A percentile compares a stretch with the other conserved stretches of the same genome.
phyloP scores from a whole-genome alignment of 2,888 invertebrate species.

The Andrena praecox region DNA sequence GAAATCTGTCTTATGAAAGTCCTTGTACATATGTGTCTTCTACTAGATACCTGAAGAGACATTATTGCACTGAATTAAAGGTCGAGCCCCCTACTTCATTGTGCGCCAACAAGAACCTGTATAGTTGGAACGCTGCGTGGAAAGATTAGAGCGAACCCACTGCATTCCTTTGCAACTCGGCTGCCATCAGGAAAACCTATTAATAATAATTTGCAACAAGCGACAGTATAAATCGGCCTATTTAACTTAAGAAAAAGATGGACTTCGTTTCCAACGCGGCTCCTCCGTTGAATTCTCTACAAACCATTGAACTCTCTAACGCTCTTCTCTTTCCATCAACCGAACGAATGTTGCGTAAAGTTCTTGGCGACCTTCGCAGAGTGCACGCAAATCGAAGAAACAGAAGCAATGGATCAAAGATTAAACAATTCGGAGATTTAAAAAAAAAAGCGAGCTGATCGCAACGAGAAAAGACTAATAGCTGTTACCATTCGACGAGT shows the following conservation, averaged over 20 bases:
- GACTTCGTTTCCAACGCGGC: background rate
- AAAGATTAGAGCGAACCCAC: slow-evolving; percentile 61
- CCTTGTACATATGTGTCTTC: slow-evolving; percentile 70
- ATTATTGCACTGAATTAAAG: slow-evolving; percentile 80
- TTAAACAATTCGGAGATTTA: background rate
- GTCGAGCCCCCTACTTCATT: slow-evolving; percentile 80
- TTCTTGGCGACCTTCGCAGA: slow-evolving; percentile 21
- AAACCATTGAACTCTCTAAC: background rate
- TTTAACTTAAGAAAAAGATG: slow-evolving; percentile 26
- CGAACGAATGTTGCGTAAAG: slow-evolving; percentile 16
- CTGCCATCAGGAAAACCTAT: background rate
- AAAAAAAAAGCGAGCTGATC: slow-evolving; percentile 1
- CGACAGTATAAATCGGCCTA: slow-evolving; percentile 42
- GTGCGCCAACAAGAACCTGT: slow-evolving; percentile 83
- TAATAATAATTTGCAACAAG: too few relatives aligned
- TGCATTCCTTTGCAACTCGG: background rate
- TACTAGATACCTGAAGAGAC: slow-evolving; percentile 70
- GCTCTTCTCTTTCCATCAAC: slow-evolving; percentile 53
- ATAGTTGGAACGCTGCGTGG: slow-evolving; percentile 53
- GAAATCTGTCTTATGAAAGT: slow-evolving; percentile 54
- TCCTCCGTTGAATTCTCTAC: background rate
- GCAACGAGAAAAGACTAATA: slow-evolving; percentile 21
- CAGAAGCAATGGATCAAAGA: slow-evolving; percentile 6
- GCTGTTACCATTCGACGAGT: slow-evolving; percentile 25
- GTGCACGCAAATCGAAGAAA: background rate